Evolutionary conservation across 1,140 invertebrate genomes (phyloP).

Genomic region (Leptinotarsa defecta): DNA sequence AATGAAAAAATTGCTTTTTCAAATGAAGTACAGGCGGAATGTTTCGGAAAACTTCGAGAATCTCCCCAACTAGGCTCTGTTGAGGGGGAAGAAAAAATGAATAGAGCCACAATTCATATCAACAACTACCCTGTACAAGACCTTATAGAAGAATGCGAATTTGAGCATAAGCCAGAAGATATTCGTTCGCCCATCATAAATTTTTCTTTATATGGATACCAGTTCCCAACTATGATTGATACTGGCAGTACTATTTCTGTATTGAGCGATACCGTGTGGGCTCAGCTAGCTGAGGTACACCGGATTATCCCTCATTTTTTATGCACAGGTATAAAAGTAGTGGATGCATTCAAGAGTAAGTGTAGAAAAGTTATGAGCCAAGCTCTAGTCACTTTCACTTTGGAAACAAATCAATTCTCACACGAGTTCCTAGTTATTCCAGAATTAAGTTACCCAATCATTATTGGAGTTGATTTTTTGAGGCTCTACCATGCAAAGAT

Average conservation of each 20-base stretch:
- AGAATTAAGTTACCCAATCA: not conserved
- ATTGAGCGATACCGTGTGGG: not conserved
- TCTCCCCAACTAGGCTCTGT: too few species aligned
- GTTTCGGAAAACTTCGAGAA: too few species aligned
- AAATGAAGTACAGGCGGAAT: too few species aligned
- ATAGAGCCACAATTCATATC: not conserved
- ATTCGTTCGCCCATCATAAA: not conserved
- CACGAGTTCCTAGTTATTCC: not conserved
- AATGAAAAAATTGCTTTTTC: too few species aligned
- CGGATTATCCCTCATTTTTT: not conserved
- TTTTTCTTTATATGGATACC: not conserved
- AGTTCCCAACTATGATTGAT: not conserved
- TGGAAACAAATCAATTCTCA: not conserved
- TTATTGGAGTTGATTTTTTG: not conserved
- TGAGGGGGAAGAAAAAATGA: not conserved
- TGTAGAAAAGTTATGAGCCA: not conserved
- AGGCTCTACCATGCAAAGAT: not conserved
- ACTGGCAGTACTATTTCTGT: not conserved
- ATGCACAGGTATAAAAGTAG: not conserved
- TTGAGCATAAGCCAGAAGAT: not conserved
- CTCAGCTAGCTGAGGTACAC: not conserved
- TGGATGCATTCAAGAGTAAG: not conserved
- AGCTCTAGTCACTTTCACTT: not conserved
- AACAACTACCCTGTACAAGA: not conserved
- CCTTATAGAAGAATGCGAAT: not conserved